Percentiles rank a stretch among this genome's conserved stretches.
Conservation (phyloP, 2,797 vertebrate species). For the Lepus oiostolus region DNA sequence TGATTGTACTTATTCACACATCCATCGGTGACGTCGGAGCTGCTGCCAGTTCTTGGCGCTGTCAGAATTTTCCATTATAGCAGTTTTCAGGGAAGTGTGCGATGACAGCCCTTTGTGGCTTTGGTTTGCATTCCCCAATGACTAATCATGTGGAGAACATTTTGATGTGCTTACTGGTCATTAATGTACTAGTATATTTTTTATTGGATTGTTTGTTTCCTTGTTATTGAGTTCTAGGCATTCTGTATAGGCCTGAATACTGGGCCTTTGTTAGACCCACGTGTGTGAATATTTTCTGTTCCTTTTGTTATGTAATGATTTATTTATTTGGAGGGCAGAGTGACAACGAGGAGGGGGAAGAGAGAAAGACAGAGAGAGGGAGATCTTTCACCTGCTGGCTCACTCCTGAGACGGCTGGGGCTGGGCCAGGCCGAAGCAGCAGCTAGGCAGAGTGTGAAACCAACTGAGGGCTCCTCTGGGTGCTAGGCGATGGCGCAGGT, state of each 20-base stretch:
- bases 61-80: neutral
- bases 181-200: neutral
- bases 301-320: too few species aligned
- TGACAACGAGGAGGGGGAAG: too few species aligned
- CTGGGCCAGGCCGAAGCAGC: too few species aligned
- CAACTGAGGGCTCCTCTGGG: neutral
- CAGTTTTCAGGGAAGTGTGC: neutral
- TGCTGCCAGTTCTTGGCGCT: neutral
- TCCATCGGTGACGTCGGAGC: neutral
- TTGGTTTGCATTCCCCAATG: neutral
- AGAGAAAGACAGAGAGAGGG: too few species aligned
- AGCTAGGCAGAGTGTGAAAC: neutral
- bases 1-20: neutral
- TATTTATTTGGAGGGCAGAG: too few species aligned
- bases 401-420: too few species aligned
- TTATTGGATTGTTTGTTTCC: conserved; percentile 13
- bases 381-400: too few species aligned
- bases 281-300: neutral
- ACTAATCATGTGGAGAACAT: neutral
- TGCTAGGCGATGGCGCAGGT: neutral
- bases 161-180: neutral
- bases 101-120: neutral
- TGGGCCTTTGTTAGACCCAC: neutral
- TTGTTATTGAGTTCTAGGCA: neutral
- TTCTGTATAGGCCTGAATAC: neutral